Evolutionary conservation across 2,797 vertebrate genomes (phyloP).

Genomic region (Telmatherina bonti): DNA sequence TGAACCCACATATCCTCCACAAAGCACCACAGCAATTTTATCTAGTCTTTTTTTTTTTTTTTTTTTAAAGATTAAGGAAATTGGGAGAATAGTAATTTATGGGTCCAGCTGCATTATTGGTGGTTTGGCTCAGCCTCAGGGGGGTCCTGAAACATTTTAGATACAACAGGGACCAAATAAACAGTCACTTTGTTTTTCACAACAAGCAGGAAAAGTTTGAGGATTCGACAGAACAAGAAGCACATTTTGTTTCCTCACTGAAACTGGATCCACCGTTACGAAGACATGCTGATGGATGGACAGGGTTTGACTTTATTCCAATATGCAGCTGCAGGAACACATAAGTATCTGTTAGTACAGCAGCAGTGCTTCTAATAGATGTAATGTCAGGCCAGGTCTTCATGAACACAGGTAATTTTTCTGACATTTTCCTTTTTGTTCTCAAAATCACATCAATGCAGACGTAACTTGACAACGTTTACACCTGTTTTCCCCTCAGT

Average conservation of each 20-base stretch:
- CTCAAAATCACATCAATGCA: too few relatives aligned
- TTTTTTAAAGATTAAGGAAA: slow-evolving; percentile 23
- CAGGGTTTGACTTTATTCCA: neutral
- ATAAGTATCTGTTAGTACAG: neutral
- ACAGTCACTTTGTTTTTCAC: slow-evolving; percentile 9
- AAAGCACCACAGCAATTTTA: slow-evolving; percentile 17
- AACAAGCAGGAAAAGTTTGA: neutral
- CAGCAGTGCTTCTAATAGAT: slow-evolving; percentile 1
- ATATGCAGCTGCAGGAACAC: neutral
- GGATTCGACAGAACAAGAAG: neutral
- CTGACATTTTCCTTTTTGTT: too few relatives aligned
- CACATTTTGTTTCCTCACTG: slow-evolving; percentile 2
- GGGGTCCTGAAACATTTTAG: slow-evolving; percentile 22
- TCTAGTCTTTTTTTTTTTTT: slow-evolving; percentile 15
- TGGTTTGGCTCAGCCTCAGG: slow-evolving; percentile 18
- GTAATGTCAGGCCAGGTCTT: too few relatives aligned
- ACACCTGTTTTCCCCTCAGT: too few relatives aligned
- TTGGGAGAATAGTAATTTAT: slow-evolving; percentile 1
- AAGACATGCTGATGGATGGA: neutral
- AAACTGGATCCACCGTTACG: neutral
- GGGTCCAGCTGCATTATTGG: neutral
- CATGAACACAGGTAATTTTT: too few relatives aligned
- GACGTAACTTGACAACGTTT: neutral
- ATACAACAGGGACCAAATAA: slow-evolving; percentile 31
- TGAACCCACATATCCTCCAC: neutral